Evolutionary conservation across 2,797 vertebrate species (phyloP), one percentile per base, ranked within the genome.

Genomic region (Fistularia tabacaria): DNA sequence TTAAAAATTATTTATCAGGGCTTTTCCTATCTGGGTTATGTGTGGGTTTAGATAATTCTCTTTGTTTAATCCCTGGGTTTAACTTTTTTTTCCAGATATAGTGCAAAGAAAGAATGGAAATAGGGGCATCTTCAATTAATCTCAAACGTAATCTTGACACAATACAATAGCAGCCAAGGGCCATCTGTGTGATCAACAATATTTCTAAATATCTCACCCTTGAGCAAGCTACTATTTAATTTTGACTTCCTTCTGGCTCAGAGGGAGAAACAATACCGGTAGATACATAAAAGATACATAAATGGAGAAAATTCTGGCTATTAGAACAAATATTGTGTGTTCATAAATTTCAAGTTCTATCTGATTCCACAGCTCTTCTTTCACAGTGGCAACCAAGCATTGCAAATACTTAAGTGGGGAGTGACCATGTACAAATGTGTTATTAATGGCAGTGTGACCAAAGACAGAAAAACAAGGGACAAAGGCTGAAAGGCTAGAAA

Each of bases 331-430:
- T 54, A 49, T 61, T 49, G 5, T 25, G 67, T 78, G 59, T 60
- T 65, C 60, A 59, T 81, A 81, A 81, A 81, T 70, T 45, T 6
- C 48, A 52, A 39, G 44, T 36, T 38, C 65, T 53, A 48, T 73
- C 64, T 48, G 61, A 76, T 62, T 80, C 70, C 76, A 68, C 68
- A 62, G 73, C 81, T 42, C 70, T 5, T 67, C 73, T 83, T 85
- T 84, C 71, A 80, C 55, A 64, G 49, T 12, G 13, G 62, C 53
- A 69, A 25, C 76, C 62, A 65, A 80, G n/a, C n/a, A n/a, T n/a
- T n/a, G n/a, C n/a, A n/a, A n/a, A n/a, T n/a, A n/a, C n/a, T n/a
- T n/a, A n/a, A n/a, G 78, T 80, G 51, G 74, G 66, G 74, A 68
- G 51, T 64, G 64, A 36, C 37, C 11, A 43, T 56, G 62, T 42